Evolutionary conservation across 2,888 invertebrate genomes (phyloP).

Genomic region (Drosophila greeni): DNA sequence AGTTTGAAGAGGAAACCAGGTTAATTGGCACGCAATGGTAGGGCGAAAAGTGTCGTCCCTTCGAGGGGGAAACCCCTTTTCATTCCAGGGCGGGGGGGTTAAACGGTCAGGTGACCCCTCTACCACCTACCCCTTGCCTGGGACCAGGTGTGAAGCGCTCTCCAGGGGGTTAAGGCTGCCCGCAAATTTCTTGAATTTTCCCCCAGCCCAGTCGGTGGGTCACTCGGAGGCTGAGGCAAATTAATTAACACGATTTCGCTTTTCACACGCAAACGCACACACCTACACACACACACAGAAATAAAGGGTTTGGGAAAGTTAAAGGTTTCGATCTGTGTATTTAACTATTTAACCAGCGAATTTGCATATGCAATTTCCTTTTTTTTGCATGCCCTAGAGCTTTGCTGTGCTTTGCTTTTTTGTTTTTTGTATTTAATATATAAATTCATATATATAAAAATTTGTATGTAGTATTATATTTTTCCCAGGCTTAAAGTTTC

Average conservation of each 20-base stretch:
- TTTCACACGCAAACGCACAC: conserved; percentile 36
- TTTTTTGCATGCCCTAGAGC: not conserved
- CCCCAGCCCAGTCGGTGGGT: not conserved
- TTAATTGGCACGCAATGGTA: conserved; percentile 50
- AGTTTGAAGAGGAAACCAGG: conserved; percentile 31
- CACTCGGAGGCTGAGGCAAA: conserved; percentile 42
- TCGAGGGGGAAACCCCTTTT: not conserved
- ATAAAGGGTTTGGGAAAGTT: not conserved
- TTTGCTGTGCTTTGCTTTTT: conserved; percentile 1
- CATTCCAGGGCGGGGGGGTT: not conserved
- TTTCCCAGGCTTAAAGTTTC: not conserved
- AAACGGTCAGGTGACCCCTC: not conserved
- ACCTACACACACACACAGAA: not conserved
- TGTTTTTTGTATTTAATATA: not conserved
- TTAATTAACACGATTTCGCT: conserved; percentile 60
- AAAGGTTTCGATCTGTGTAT: conserved; percentile 24
- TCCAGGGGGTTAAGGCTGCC: not conserved
- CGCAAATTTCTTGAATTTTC: conserved; percentile 6
- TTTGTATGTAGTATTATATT: not conserved
- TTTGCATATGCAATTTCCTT: conserved; percentile 24
- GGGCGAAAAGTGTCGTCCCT: conserved; percentile 3
- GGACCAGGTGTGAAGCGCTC: conserved; percentile 23
- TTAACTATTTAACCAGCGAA: conserved; percentile 18
- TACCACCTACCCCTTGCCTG: not conserved
- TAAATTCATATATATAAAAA: not conserved